phyloP scores from a whole-genome alignment of 2,797 vertebrate genomes.

The Orestias chungarensis region DNA sequence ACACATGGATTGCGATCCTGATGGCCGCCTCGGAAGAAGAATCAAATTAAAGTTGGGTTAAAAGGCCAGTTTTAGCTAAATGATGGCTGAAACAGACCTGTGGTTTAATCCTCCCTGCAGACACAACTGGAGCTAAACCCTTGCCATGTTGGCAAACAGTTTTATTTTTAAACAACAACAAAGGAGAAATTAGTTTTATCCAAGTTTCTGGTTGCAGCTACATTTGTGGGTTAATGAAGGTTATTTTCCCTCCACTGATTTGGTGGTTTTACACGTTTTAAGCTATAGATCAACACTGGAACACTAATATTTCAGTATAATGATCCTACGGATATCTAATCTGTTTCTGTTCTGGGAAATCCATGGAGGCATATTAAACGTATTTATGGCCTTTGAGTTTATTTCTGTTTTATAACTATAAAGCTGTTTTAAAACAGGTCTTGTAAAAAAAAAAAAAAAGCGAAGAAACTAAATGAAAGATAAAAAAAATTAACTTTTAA shows the following conservation, averaged over 20 bases:
- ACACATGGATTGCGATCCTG: slow-evolving; percentile 16
- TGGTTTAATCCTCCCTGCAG: slow-evolving; percentile 38
- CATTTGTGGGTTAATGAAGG: slow-evolving; percentile 14
- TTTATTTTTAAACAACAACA: slow-evolving; percentile 52
- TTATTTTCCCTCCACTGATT: slow-evolving; percentile 14
- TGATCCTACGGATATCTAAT: background rate
- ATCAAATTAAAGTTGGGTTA: slow-evolving; percentile 55
- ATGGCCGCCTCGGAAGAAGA: slow-evolving; percentile 28
- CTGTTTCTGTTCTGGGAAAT: slow-evolving; percentile 4
- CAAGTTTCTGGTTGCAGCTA: slow-evolving; percentile 38
- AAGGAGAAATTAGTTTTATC: slow-evolving; percentile 23
- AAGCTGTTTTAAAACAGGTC: slow-evolving; percentile 10
- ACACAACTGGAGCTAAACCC: slow-evolving; percentile 8
- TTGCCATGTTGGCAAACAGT: slow-evolving; percentile 32
- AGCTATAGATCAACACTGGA: slow-evolving; percentile 1
- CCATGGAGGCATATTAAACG: slow-evolving; percentile 33
- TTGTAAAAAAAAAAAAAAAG: slow-evolving; percentile 33
- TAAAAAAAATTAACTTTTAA: background rate
- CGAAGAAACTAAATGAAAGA: slow-evolving; percentile 36
- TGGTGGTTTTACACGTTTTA: slow-evolving; percentile 12
- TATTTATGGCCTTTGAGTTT: slow-evolving; percentile 33
- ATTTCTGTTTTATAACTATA: slow-evolving; percentile 36
- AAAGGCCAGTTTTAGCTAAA: slow-evolving; percentile 29
- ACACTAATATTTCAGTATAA: background rate
- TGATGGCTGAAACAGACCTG: slow-evolving; percentile 56